Conservation (phyloP, 2,797 vertebrate genomes). For the Taeniopygia guttata region DNA sequence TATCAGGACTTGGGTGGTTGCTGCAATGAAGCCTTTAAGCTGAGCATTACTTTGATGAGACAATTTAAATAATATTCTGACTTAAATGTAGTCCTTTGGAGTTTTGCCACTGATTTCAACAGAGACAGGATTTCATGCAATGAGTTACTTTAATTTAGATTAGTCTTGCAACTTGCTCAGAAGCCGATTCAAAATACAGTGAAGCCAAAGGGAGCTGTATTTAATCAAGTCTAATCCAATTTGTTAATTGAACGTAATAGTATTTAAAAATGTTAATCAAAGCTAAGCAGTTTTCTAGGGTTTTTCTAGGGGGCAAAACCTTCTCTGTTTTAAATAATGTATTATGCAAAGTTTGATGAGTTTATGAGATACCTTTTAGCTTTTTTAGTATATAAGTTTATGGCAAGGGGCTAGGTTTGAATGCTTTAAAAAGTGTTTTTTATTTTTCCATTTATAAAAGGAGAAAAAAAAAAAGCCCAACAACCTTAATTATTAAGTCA, state of each 20-base stretch:
- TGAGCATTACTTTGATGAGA: neutral
- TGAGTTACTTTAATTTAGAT: neutral
- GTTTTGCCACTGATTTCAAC: neutral
- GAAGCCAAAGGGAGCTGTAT: neutral
- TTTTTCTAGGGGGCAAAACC: neutral
- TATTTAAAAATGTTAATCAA: neutral
- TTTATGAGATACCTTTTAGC: neutral
- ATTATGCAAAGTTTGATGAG: neutral
- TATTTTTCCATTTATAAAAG: neutral
- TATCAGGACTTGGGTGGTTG: neutral
- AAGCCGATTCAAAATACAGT: neutral
- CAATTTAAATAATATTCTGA: neutral
- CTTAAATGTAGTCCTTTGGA: neutral
- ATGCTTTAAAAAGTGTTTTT: neutral
- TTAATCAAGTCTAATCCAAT: neutral
- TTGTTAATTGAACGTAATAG: neutral
- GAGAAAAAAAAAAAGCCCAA: neutral
- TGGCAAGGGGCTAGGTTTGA: fast-evolving
- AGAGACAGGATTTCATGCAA: neutral
- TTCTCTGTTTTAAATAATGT: neutral
- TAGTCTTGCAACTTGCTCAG: neutral
- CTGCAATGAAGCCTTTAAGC: neutral
- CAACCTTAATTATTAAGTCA: neutral
- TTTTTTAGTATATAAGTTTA: neutral
- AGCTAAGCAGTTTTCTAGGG: neutral